Evolutionary conservation across 2,797 vertebrate genomes (phyloP).

Genomic region (Vireo griseus): DNA sequence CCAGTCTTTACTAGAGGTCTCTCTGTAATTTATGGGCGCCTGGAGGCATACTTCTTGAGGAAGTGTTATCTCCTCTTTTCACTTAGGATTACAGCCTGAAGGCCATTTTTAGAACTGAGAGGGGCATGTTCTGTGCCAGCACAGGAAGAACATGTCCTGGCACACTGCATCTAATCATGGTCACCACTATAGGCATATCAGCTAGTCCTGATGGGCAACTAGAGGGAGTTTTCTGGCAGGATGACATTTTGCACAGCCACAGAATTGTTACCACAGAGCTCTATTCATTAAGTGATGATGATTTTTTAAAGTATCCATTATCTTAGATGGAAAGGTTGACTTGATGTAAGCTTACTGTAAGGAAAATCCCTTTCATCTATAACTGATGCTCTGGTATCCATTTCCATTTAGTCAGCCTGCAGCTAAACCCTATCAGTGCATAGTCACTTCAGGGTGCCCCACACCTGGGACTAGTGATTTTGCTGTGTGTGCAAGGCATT

Average conservation of each 20-base stretch:
- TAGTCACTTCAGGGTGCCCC: neutral
- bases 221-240: neutral
- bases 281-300: neutral
- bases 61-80: neutral
- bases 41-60: neutral
- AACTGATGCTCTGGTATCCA: neutral
- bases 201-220: neutral
- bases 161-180: neutral
- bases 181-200: neutral
- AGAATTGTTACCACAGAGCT: neutral
- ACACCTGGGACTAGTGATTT: neutral
- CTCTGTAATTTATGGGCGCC: neutral
- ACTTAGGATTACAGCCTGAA: slow-evolving; percentile 27
- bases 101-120: neutral
- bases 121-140: neutral
- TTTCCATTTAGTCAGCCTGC: neutral
- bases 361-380: neutral
- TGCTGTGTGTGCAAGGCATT: neutral
- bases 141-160: neutral
- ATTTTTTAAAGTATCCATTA: neutral
- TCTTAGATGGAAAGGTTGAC: neutral
- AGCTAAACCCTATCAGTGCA: neutral
- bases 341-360: neutral
- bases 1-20: neutral
- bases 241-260: neutral